phyloP scores from a whole-genome alignment of 2,113 vertebrate species.

The Phyllostomus hastatus region DNA sequence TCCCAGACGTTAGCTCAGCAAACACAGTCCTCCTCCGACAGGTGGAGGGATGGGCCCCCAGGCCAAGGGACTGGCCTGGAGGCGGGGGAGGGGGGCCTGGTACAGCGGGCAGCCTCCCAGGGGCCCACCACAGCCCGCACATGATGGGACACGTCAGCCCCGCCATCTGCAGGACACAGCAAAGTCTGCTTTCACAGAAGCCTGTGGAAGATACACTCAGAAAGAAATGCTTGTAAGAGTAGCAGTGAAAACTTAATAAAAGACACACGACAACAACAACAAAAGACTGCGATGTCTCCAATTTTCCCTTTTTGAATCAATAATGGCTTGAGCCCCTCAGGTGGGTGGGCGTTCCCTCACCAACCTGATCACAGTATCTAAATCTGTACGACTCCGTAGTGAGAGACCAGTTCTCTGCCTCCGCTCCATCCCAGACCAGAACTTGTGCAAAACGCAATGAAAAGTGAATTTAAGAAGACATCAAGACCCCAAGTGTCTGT shows the following conservation, averaged over 20 bases:
- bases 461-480: background rate
- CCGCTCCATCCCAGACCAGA: background rate
- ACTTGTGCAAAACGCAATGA: background rate
- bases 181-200: background rate
- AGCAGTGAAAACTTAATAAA: background rate
- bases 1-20: slow-evolving; percentile 20
- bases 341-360: background rate
- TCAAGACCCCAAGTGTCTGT: background rate
- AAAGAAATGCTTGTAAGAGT: background rate
- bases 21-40: background rate
- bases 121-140: background rate
- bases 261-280: background rate
- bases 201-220: background rate
- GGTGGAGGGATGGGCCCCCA: background rate
- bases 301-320: background rate
- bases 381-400: background rate
- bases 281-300: background rate
- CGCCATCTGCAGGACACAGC: background rate
- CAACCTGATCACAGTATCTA: background rate
- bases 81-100: background rate
- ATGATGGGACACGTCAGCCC: background rate
- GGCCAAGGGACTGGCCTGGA: background rate
- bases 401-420: background rate
- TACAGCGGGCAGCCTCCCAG: background rate
- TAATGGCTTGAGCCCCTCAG: background rate